Percentiles rank a stretch among this genome's conserved stretches.
These are phyloP conservation scores for Troglohyphantes excavatus DNA, from an alignment of 2,888 invertebrate genomes.

Conservation along the genomic window DNA sequence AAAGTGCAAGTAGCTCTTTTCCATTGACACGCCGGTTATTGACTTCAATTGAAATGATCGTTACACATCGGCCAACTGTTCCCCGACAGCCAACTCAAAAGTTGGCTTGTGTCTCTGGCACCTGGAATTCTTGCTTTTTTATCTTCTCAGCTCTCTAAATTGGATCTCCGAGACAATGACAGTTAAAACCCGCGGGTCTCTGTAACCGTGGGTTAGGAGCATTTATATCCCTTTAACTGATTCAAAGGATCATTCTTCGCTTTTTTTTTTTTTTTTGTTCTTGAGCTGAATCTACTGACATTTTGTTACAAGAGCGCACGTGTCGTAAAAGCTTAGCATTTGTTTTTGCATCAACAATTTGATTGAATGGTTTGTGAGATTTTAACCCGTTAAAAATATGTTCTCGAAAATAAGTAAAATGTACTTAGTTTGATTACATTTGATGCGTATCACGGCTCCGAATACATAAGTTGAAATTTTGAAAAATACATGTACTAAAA, in stretches of 20 bases:
- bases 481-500: no score
- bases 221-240: neutral
- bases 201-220: neutral
- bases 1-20: no score
- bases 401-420: no score
- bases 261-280: neutral
- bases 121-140: conserved; percentile 9
- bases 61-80: neutral
- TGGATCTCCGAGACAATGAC: conserved; percentile 7
- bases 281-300: no score
- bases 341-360: no score
- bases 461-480: no score
- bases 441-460: no score
- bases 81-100: conserved; percentile 3
- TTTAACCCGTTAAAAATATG: no score
- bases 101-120: conserved; percentile 1
- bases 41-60: neutral
- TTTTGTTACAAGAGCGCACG: no score
- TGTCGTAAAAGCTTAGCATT: no score
- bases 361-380: no score
- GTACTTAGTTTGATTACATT: no score
- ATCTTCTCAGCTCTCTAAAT: neutral
- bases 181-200: neutral
- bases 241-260: neutral
- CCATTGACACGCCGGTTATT: neutral